Base-by-base conservation (phyloP, 2,888 invertebrate species). In the Phasia obesa region DNA sequence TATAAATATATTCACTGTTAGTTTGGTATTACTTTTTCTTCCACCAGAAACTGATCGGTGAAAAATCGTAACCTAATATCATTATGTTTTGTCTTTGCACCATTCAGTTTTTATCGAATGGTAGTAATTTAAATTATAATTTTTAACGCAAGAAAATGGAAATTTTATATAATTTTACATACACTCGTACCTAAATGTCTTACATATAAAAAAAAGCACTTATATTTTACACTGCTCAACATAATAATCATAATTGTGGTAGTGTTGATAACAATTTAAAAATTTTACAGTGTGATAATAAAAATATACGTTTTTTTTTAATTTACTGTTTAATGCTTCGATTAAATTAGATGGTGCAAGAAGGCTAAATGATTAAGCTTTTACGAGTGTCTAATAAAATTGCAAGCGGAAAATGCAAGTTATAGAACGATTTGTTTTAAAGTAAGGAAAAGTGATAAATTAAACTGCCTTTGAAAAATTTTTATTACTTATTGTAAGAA, bases 161-260 rank as follows among this genome's bases (percentile, higher is more conserved):
- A 62, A 62, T 51, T 60, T 60, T 31, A 49, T 19, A 73, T 73
- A 42, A 51, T 62, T 62, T 73, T 4, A 31, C 53, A 53, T 62
- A 62, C n/a, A 42, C 31, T 42, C 73, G 53, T 25, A 42, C 31
- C 42, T n/a, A n/a, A n/a, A n/a, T n/a, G 27, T n/a, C 9, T 42
- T 11, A 53, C 62, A 0, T n/a, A 13, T 27, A 62, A 62, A 62
- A 62, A 42, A 60, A 38, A 19, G 5, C 27, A 44, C 23, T 6
- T 53, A 73, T 62, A 62, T 17, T 35, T 44, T 62, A 47, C 23
- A 17, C 42, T 27, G 62, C 42, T 44, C 73, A 47, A 42, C 15
- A 62, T n/a, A 73, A 62, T 62, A 51, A 21, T 51, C 21, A 42
- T 60, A 42, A 60, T 51, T 38, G 13, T 3, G 11, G 3, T 35